Conservation (phyloP, 2,888 invertebrate species). For the Gortyna flavago region DNA sequence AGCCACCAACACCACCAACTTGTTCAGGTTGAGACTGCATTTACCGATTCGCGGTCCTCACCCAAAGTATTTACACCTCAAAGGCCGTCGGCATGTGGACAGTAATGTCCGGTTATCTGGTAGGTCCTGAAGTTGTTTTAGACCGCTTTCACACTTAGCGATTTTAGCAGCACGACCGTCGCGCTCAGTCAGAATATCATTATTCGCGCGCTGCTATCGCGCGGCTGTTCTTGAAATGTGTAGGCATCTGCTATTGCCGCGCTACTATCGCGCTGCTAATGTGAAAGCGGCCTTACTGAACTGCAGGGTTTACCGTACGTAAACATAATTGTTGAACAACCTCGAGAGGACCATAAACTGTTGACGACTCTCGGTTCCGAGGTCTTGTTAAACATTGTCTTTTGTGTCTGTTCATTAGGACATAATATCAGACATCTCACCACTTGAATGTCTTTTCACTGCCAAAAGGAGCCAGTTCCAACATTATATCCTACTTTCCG, state of each 20-base stretch:
- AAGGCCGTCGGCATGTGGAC: background rate
- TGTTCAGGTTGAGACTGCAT: background rate
- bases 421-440: background rate
- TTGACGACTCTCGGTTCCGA: background rate
- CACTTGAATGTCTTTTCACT: background rate
- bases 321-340: background rate
- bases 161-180: too few species aligned
- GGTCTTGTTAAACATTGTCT: background rate
- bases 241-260: too few species aligned
- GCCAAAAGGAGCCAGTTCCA: background rate
- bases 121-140: background rate
- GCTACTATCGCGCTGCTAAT: too few species aligned
- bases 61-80: background rate
- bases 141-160: too few species aligned
- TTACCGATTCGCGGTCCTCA: slow-evolving; percentile 1
- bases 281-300: too few species aligned
- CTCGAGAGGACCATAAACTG: background rate
- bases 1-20: background rate
- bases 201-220: too few species aligned
- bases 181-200: too few species aligned
- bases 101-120: background rate
- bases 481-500: background rate
- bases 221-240: too few species aligned
- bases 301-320: background rate
- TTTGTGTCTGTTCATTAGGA: background rate